A percentile compares a stretch with the other conserved stretches of the same genome.
Evolutionary conservation across 2,113 vertebrate species (phyloP).

Genomic region (Ceyx cyanopectus): DNA sequence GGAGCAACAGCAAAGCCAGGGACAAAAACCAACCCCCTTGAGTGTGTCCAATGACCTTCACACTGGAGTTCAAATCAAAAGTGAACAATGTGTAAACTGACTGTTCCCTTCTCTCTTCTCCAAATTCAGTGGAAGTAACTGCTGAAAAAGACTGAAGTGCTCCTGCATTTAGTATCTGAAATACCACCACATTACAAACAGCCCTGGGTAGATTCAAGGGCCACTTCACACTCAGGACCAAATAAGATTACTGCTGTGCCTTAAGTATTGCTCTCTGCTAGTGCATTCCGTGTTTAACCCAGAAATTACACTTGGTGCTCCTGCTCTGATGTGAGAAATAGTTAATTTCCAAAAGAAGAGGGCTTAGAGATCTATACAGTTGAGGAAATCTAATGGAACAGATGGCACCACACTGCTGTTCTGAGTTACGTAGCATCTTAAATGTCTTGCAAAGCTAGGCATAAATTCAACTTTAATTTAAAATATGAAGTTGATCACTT

Average conservation of each 20-base stretch:
- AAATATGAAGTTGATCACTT: background rate
- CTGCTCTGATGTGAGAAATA: background rate
- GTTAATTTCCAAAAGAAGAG: background rate
- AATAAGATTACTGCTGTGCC: background rate
- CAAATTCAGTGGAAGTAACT: background rate
- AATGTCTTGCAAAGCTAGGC: background rate
- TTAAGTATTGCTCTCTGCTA: background rate
- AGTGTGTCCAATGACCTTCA: background rate
- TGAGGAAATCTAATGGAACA: background rate
- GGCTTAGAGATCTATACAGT: fast-evolving
- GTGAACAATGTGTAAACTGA: background rate
- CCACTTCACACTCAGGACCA: background rate
- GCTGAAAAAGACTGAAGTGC: background rate
- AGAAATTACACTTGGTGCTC: background rate
- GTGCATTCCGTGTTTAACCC: background rate
- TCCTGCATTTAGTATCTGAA: background rate
- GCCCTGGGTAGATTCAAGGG: background rate
- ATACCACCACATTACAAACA: conserved; percentile 11
- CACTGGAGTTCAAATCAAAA: background rate
- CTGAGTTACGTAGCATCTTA: fast-evolving
- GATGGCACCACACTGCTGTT: fast-evolving
- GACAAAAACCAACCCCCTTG: background rate
- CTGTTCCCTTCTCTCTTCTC: background rate
- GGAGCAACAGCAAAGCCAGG: background rate
- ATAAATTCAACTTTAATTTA: background rate